A percentile compares a stretch with the other conserved stretches of the same genome.
These are phyloP conservation scores for Cremastinae sp. DNA, from an alignment of 2,888 invertebrate species.

Conservation along the genomic window DNA sequence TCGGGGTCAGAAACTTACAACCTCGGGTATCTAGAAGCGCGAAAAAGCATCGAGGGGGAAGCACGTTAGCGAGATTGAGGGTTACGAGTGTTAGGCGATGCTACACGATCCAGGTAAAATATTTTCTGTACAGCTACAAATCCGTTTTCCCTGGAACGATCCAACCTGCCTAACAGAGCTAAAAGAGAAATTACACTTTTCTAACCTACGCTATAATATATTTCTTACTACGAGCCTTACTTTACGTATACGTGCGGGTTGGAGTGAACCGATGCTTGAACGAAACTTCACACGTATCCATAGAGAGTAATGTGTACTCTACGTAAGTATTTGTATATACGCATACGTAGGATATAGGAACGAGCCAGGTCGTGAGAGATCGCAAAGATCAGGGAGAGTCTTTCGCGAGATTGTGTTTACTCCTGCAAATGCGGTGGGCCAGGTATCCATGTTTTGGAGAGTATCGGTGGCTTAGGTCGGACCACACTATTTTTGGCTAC, in stretches of 20 bases:
- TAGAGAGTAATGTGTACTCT: constrained; percentile 1
- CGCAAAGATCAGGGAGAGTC: constrained; percentile 19
- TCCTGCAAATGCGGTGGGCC: not conserved
- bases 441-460: not conserved
- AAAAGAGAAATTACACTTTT: constrained; percentile 44
- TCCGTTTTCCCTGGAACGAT: constrained; percentile 43
- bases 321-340: not conserved
- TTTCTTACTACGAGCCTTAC: constrained; percentile 32
- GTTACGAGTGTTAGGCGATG: not conserved
- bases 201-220: constrained; percentile 39
- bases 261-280: not conserved
- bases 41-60: not conserved
- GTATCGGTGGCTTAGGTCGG: constrained; percentile 46
- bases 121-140: constrained; percentile 28
- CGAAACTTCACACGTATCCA: not conserved
- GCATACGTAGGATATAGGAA: constrained; percentile 8
- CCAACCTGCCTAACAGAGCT: constrained; percentile 42
- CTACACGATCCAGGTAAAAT: not conserved
- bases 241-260: not conserved
- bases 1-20: constrained; percentile 38
- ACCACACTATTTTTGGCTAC: constrained; percentile 37
- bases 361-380: constrained; percentile 40
- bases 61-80: too few relatives aligned
- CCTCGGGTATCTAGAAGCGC: not conserved
- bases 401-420: constrained; percentile 22